Evolutionary conservation across 2,888 invertebrate species (phyloP).

Genomic region (Myathropa florea): DNA sequence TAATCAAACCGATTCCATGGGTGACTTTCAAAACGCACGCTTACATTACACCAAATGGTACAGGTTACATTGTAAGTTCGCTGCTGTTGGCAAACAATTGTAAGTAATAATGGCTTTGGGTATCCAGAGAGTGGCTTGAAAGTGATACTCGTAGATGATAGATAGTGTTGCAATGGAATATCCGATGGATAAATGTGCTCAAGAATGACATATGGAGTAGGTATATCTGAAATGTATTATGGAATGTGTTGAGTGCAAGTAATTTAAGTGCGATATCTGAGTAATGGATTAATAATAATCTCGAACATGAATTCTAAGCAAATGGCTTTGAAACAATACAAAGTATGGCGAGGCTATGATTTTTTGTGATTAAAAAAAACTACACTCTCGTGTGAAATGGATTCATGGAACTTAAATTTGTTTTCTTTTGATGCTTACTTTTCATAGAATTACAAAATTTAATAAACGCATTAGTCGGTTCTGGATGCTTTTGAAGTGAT

Average conservation of each 20-base stretch:
- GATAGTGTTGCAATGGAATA: background rate
- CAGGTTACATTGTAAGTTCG: background rate
- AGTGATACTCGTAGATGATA: background rate
- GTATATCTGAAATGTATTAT: background rate
- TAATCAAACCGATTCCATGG: conserved; percentile 6
- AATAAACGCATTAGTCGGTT: too few relatives aligned
- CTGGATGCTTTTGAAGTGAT: too few relatives aligned
- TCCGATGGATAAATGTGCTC: background rate
- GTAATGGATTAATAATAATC: background rate
- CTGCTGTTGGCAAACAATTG: conserved; percentile 9
- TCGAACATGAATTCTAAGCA: background rate
- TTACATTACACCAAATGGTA: background rate
- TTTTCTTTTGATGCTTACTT: too few relatives aligned
- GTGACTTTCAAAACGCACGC: background rate
- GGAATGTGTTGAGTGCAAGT: background rate
- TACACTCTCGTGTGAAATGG: too few relatives aligned
- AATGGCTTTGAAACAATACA: background rate
- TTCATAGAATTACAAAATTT: too few relatives aligned
- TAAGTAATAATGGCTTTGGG: background rate
- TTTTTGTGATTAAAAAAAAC: too few relatives aligned
- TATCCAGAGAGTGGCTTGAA: background rate
- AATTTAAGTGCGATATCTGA: background rate
- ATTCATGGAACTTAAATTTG: too few relatives aligned
- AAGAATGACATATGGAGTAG: background rate
- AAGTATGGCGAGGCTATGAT: background rate